phyloP scores from a whole-genome alignment of 1,140 invertebrate species.

The Thereuonema tuberculata region DNA sequence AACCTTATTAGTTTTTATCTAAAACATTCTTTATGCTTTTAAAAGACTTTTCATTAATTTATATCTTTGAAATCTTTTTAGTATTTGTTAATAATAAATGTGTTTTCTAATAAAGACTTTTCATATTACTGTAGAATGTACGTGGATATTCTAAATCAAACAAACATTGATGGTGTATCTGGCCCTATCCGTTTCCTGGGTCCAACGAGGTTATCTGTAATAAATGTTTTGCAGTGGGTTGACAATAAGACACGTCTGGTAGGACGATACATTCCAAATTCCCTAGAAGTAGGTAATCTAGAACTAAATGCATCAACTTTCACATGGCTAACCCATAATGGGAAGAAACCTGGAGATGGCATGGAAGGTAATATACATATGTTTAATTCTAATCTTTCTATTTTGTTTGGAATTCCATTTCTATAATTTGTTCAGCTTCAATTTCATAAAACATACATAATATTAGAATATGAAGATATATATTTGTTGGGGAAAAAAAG shows the following conservation, averaged over 20 bases:
- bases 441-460: no score
- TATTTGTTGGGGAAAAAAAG: no score
- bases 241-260: slow-evolving; percentile 39
- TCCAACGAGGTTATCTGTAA: slow-evolving; percentile 49
- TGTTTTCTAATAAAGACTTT: background rate
- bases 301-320: slow-evolving; percentile 41
- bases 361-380: slow-evolving; percentile 34
- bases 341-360: slow-evolving; percentile 50
- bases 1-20: no score
- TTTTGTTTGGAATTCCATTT: background rate
- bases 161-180: slow-evolving; percentile 60
- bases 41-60: no score
- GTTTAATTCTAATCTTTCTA: background rate
- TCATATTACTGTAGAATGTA: slow-evolving; percentile 29
- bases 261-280: slow-evolving; percentile 47
- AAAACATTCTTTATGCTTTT: no score
- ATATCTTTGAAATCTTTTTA: no score
- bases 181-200: slow-evolving; percentile 54
- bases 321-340: slow-evolving; percentile 46
- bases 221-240: slow-evolving; percentile 56
- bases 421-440: no score
- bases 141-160: slow-evolving; percentile 35
- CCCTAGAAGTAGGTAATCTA: slow-evolving; percentile 29
- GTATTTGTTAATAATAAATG: no score
- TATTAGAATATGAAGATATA: no score